Evolutionary conservation across 2,888 invertebrate species (phyloP), one percentile per base, ranked within the genome.

Genomic region (Stenichneumon culpator): DNA sequence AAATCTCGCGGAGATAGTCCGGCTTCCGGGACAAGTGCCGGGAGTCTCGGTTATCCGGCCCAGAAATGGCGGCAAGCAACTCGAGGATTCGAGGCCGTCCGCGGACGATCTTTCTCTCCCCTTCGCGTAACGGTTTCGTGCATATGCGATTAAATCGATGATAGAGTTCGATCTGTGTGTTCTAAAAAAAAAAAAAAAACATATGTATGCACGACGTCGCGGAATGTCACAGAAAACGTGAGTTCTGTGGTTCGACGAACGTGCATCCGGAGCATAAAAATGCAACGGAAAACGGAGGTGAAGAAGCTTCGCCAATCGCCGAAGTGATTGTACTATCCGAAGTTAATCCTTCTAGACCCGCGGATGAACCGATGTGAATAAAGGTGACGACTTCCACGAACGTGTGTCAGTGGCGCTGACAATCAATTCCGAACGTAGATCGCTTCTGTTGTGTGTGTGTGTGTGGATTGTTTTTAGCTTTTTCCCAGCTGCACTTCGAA

Each of bases 31-130:
- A 32, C n/a, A 47, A 32, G 25, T 52, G 16, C 70, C 70, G 70
- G 52, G 25, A 69, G 16, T 47, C 50, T 47, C 25, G 25, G 25
- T 52, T 19, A 19, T 19, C 52, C 50, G 32, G 32, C n/a, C 32
- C n/a, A 4, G 52, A 70, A 52, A 70, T 70, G 52, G 70, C 70
- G 70, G 70, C 52, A 70, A 70, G 70, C 50, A 32, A 70, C 28
- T 28, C 50, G 69, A 70, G 52, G 3, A 70, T 39, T 25, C 57
- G 11, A 22, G 7, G 9, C 9, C 22, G 19, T 54, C 54, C 36
- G 36, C 36, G 36, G 54, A 19, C 22, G 54, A 54, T 54, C 16
- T 67, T n/a, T 19, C 68, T 68, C 47, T 47, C 19, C 44, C 4
- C 22, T 22, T 11, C 39, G 39, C 39, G 9, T 39, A 9, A 39